Conservation (phyloP, 2,888 invertebrate genomes). For the Amiota minor region DNA sequence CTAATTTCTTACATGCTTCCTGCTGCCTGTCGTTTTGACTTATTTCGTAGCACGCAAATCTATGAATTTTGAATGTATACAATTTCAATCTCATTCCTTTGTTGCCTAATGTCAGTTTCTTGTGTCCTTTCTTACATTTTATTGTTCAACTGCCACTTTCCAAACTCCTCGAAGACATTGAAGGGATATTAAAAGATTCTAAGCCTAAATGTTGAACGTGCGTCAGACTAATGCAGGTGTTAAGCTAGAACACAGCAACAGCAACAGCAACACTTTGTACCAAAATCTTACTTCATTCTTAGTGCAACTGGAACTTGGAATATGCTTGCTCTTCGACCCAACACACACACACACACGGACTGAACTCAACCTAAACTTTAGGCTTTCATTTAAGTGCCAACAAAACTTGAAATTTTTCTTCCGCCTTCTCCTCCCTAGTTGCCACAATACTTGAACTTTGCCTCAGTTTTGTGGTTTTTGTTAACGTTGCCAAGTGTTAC, state of each 20-base stretch:
- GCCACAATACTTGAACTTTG: background rate
- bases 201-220: background rate
- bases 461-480: background rate
- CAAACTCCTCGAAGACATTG: background rate
- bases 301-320: too few relatives aligned
- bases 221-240: background rate
- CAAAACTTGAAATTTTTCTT: too few relatives aligned
- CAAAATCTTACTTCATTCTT: too few relatives aligned
- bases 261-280: too few relatives aligned
- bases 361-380: too few relatives aligned
- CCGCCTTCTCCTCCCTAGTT: too few relatives aligned
- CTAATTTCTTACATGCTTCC: constrained; percentile 45
- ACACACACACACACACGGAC: too few relatives aligned
- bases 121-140: constrained; percentile 9
- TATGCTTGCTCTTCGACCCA: too few relatives aligned
- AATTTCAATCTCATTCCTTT: constrained; percentile 14
- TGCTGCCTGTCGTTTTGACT: constrained; percentile 37
- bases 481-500: constrained; percentile 13
- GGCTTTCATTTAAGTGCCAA: too few relatives aligned
- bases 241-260: too few relatives aligned
- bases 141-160: constrained; percentile 1
- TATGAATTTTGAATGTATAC: constrained; percentile 49
- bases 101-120: background rate
- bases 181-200: too few relatives aligned
- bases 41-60: constrained; percentile 48